Percentiles rank a stretch among this genome's conserved stretches.
These are phyloP conservation scores for Stenotaenia linearis DNA, from an alignment of 2,888 invertebrate genomes.

Conservation along the genomic window DNA sequence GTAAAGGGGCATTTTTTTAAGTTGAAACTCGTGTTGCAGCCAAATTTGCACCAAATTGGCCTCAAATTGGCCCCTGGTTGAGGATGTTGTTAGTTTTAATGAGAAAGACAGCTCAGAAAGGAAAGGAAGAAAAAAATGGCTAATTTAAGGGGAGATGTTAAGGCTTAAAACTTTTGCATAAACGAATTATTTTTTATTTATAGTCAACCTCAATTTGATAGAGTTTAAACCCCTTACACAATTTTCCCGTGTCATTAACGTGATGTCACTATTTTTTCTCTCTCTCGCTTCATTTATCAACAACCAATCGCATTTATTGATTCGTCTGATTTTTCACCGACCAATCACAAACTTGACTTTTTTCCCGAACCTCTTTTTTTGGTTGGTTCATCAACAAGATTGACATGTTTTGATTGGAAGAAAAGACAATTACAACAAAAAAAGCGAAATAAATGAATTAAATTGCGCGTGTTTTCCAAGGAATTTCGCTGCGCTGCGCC, in stretches of 20 bases:
- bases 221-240: not conserved
- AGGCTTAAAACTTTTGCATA: not conserved
- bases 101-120: conserved; percentile 10
- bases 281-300: not conserved
- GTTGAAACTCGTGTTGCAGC: conserved; percentile 26
- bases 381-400: not conserved
- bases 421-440: not conserved
- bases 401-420: not conserved
- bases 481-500: no score
- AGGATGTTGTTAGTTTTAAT: conserved; percentile 24
- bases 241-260: no score
- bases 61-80: conserved; percentile 26
- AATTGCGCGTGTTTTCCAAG: not conserved
- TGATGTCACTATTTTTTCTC: no score
- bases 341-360: not conserved
- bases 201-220: not conserved
- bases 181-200: conserved; percentile 7
- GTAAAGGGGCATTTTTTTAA: conserved; percentile 14
- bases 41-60: conserved; percentile 26
- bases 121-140: not conserved
- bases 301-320: conserved; percentile 23
- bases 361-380: not conserved
- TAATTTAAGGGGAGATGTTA: conserved; percentile 18
- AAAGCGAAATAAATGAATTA: not conserved
- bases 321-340: not conserved